Evolutionary conservation across 2,113 vertebrate species (phyloP), one percentile per base, ranked within the genome.

Genomic region (Bujurquina vittata): DNA sequence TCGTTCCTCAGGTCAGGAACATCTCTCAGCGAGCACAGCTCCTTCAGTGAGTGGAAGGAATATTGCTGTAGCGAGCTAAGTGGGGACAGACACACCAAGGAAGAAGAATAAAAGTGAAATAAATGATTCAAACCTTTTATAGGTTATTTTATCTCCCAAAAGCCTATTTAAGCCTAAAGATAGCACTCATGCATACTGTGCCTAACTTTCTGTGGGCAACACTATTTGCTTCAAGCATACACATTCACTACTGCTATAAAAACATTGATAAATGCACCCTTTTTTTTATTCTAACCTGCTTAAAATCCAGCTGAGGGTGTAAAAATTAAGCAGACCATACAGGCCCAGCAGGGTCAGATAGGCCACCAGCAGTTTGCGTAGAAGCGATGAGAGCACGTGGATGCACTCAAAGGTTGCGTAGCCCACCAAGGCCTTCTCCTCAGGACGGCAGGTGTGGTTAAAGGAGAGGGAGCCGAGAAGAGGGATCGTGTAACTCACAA

Each of bases 1-100:
- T 97, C 96, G 4, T 96, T 96, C 12, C 91, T 91, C 14, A 96
- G 92, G 56, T 96, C 95, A 1, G 96, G 95, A 1, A 95, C 92
- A 5, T 96, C 95, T 74, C 89, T 78, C 72, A 95, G 83, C 33
- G 90, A 91, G 59, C 83, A 86, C 26, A 87, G 52, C 54, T 96
- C 94, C 4, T 88, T 94, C 11, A 94, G 81, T 10, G 83, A 89
- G 81, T 92, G 91, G 81, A 96, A 96, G 58, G 96, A 96, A 78
- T 97, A 97, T 40, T 94, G 92, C 20, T 91, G 93, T 33, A 97
- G 86, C 14, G 95, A 93, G 81, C 95, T 96, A 62, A 26, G 72
- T 3, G 52, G 49, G 22, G 23, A 18, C 22, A 69, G 18, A 77
- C 22, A 73, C 10, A 79, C 6, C 23, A 22, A 73, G 26, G 43